Conservation (phyloP, 2,113 vertebrate genomes). For the Labeo catla region DNA sequence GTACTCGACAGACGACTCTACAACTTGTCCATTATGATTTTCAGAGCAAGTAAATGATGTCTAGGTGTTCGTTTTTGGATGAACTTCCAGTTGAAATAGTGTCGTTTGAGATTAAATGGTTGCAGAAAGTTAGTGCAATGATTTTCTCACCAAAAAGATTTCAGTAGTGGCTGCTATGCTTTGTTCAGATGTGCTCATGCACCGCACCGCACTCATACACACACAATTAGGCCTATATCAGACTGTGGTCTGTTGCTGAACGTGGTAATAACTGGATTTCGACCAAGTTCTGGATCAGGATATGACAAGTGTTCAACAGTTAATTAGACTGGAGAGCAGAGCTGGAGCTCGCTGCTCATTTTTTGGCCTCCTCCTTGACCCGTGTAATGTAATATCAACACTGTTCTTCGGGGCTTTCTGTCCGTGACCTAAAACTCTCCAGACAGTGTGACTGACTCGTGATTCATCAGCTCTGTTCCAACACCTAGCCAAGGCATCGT, state of each 20-base stretch:
- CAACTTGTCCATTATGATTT: background rate
- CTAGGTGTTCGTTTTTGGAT: background rate
- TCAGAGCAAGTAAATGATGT: background rate
- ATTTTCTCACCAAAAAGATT: background rate
- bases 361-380: constrained; percentile 7
- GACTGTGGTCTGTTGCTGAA: background rate
- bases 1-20: background rate
- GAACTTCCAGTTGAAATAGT: background rate
- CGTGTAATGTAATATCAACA: constrained; percentile 28
- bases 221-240: background rate
- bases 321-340: constrained; percentile 6
- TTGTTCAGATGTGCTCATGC: background rate
- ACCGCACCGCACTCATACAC: too few relatives aligned
- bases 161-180: background rate
- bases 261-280: background rate
- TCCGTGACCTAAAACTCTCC: background rate
- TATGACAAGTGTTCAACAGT: constrained; percentile 15
- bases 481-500: background rate
- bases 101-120: background rate
- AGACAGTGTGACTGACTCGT: background rate
- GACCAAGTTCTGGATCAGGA: constrained; percentile 21
- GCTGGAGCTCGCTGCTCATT: background rate
- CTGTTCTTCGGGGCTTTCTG: background rate
- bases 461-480: background rate
- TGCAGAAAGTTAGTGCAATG: background rate